Base-by-base conservation (phyloP, 2,888 invertebrate genomes). In the Stegana nigrithorax region DNA sequence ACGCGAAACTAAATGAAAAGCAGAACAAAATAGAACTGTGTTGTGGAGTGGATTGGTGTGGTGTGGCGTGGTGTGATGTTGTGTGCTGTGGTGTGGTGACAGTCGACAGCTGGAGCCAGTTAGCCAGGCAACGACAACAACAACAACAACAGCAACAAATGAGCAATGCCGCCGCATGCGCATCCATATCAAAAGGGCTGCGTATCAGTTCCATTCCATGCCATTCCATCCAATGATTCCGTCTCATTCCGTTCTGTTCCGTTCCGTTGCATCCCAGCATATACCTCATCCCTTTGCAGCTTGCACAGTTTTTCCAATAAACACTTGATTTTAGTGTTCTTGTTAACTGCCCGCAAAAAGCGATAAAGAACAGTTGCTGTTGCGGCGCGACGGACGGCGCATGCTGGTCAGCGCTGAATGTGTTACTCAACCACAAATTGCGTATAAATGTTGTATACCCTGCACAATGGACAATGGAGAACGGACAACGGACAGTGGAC, bases 371-470 rank as follows among this genome's bases (percentile, higher is more conserved):
- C 79, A 79, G 70, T 72, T 73, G 78, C 63, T 63, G 59, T 62
- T 50, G 67, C 67, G 68, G 56, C 63, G 56, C 63, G 56, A 32
- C 42, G 57, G 68, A 65, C 66, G 67, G 57, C 66, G 65, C 69
- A 67, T 68, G 68, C 72, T 75, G 72, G 74, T 73, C 71, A 32
- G 19, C 58, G 59, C 64, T 32, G 32, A 59, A 47, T 25, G 42
- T 75, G 78, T 79, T 70, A 67, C 63, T 67, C 79, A 73, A 77
- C 84, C 84, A 70, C 83, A 83, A 81, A 84, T 78, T 79, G 81
- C 65, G 62, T 69, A 71, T 78, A 74, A 75, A 77, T 67, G 72
- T 67, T 73, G n/a, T n/a, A n/a, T n/a, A n/a, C n/a, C n/a, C n/a
- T n/a, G n/a, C n/a, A n/a, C n/a, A n/a, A n/a, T n/a, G n/a, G n/a